phyloP scores from a whole-genome alignment of 2,888 invertebrate genomes.

The Drosophila merina region DNA sequence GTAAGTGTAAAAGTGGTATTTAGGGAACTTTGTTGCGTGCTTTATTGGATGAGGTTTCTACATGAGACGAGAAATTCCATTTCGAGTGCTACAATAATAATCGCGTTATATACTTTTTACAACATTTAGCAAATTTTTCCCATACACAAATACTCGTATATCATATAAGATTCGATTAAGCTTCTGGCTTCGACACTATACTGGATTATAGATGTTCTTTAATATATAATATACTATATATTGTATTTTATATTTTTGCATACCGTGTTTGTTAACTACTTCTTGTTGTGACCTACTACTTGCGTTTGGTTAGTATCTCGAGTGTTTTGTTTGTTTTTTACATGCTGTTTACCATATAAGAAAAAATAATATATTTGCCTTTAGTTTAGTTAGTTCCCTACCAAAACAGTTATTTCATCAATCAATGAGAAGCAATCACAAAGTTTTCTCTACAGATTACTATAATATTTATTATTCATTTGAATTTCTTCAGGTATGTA shows the following conservation, averaged over 20 bases:
- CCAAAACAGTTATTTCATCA: conserved; percentile 38
- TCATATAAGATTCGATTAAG: conserved; percentile 36
- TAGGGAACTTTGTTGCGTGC: conserved; percentile 38
- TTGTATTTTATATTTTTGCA: conserved; percentile 3
- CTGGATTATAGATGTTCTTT: conserved; percentile 2
- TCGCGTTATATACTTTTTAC: conserved; percentile 56
- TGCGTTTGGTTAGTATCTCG: conserved; percentile 30
- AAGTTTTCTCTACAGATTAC: conserved; percentile 56
- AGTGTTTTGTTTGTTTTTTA: conserved; percentile 25
- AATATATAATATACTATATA: not conserved
- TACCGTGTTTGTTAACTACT: conserved; percentile 36
- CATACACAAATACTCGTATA: conserved; percentile 44
- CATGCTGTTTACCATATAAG: conserved; percentile 32
- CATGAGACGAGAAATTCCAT: conserved; percentile 27
- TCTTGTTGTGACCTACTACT: conserved; percentile 25
- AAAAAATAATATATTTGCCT: conserved; percentile 34
- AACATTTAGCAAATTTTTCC: conserved; percentile 65
- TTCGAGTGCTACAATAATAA: conserved; percentile 45
- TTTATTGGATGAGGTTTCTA: conserved; percentile 39
- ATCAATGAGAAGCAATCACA: conserved; percentile 79
- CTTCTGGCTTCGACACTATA: conserved; percentile 21
- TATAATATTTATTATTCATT: conserved; percentile 23
- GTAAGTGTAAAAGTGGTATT: conserved; percentile 3
- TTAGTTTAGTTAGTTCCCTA: conserved; percentile 11
- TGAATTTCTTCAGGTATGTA: conserved; percentile 56